phyloP scores from a whole-genome alignment of 1,140 invertebrate genomes.

The Trachelipus rathkii region DNA sequence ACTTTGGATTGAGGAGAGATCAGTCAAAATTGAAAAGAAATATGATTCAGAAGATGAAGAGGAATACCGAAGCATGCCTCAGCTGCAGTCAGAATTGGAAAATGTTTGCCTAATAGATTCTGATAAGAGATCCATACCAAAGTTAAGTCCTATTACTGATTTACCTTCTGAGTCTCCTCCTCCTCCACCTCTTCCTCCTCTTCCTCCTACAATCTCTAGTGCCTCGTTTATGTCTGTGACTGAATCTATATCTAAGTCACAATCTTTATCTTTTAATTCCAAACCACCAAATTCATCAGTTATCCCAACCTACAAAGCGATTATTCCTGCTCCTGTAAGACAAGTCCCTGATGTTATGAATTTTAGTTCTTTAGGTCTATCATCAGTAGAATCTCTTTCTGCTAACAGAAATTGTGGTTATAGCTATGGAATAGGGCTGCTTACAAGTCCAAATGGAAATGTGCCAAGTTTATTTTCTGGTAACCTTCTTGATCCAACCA shows the following conservation, averaged over 20 bases:
- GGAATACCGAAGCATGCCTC: neutral
- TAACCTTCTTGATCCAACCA: neutral
- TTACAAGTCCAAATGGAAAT: neutral
- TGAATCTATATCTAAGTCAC: neutral
- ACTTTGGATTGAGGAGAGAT: neutral
- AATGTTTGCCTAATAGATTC: neutral
- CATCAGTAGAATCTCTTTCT: neutral
- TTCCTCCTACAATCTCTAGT: neutral
- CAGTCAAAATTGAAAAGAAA: neutral
- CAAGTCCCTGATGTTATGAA: neutral
- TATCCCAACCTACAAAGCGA: neutral
- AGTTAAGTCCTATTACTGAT: neutral
- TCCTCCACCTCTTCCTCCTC: neutral
- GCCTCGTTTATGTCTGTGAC: neutral
- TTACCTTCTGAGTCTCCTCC: neutral
- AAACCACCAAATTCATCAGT: neutral
- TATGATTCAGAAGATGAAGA: neutral
- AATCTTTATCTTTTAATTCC: too few species aligned
- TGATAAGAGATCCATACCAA: neutral
- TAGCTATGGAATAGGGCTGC: neutral
- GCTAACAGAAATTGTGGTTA: neutral
- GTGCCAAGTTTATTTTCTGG: conserved; percentile 6
- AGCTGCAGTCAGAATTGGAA: neutral
- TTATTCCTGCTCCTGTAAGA: neutral
- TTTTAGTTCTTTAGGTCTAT: neutral